Evolutionary conservation across 2,797 vertebrate genomes (phyloP).

Genomic region (Podargus strigoides): DNA sequence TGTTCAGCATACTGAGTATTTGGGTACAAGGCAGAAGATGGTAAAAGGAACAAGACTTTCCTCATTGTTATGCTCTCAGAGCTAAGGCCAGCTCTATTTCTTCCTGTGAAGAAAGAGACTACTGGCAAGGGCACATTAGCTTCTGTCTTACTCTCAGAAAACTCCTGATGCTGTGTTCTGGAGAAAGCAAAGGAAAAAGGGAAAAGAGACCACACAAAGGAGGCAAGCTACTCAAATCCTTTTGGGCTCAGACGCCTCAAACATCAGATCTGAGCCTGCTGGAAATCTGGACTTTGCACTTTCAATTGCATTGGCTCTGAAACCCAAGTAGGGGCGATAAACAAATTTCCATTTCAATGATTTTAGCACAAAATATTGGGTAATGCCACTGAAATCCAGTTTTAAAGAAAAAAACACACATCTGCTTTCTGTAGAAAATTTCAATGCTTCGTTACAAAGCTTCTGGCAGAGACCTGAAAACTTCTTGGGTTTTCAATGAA

Average conservation of each 20-base stretch:
- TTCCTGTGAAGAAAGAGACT: not conserved
- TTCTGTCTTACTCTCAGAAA: not conserved
- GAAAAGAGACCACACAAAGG: not conserved
- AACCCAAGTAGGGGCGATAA: not conserved
- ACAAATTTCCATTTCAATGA: not conserved
- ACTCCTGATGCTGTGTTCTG: not conserved
- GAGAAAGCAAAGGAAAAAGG: not conserved
- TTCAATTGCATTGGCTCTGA: not conserved
- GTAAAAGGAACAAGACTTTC: not conserved
- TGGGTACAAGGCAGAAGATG: not conserved
- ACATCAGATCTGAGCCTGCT: not conserved
- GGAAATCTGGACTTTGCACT: not conserved
- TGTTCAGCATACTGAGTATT: not conserved
- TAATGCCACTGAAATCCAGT: not conserved
- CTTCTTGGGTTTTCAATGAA: constrained; percentile 22
- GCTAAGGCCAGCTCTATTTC: not conserved
- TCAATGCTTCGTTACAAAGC: not conserved
- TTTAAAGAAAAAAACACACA: not conserved
- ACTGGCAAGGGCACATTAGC: not conserved
- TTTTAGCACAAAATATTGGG: constrained; percentile 2
- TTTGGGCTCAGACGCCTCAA: not conserved
- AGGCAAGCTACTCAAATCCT: not conserved
- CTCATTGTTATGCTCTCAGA: not conserved
- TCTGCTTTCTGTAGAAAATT: constrained; percentile 30
- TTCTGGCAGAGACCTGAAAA: constrained; percentile 13